Evolutionary conservation across 2,888 invertebrate genomes (phyloP), one percentile per base, ranked within the genome.

Genomic region (Yponomeuta malinellus): DNA sequence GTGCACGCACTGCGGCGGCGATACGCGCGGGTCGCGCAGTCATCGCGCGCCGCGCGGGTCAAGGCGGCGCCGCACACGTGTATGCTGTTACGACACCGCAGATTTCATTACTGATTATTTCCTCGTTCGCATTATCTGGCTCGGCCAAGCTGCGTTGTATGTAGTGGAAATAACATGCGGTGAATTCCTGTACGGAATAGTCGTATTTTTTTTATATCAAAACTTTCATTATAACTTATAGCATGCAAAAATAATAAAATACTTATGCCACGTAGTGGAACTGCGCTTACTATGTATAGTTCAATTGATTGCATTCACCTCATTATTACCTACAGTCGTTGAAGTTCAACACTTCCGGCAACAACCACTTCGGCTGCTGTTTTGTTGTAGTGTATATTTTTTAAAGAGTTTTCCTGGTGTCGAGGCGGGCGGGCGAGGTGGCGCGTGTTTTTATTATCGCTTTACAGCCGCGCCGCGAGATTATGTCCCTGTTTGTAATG

Each of bases 371-470:
- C 12, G 15, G 52, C 3, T 4, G 52, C 4, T 15, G 15, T 15
- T 59, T 12, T 59, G 12, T 59, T 15, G 52, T 15, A 59, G 52
- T 59, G 52, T 59, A 59, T 59, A 59, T 59, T 59, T 59, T 52
- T 59, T 65, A 65, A 64, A 31, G 65, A 67, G 67, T 12, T 67
- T 64, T 33, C 43, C 15, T 33, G 33, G 33, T 15, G 67, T 52
- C 52, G 23, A 43, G 37, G 67, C 33, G 33, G 67, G 43, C 15
- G 23, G 23, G 67, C 65, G 33, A 65, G 33, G 65, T 65, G 31
- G 29, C 65, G 65, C 33, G 52, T 68, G 71, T 68, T 72, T 71
- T 72, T 72, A 72, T 71, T 59, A 71, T 67, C 63, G 48, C 66
- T 72, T 72, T 71, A 71, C 72, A 72, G 52, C 72, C 70, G 43